These are phyloP conservation scores for Ectemnius cavifrons DNA, from an alignment of 2,888 invertebrate species.

Conservation along the genomic window DNA sequence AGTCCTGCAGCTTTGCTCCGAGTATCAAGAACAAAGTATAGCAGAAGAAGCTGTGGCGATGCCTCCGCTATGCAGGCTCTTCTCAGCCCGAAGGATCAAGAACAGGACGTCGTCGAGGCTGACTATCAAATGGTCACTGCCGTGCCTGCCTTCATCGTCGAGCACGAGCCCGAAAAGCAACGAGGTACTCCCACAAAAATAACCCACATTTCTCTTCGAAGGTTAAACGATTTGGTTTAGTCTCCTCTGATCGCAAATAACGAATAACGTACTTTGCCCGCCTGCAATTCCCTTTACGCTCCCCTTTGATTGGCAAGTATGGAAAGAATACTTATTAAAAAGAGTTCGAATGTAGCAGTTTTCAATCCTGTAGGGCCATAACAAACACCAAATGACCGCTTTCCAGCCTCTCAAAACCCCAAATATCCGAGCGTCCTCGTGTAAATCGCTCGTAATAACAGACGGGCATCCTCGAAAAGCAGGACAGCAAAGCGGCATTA, in stretches of 20 bases:
- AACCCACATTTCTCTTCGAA: neutral
- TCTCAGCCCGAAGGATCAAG: slow-evolving; percentile 54
- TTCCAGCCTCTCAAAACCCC: no score
- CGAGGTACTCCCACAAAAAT: slow-evolving; percentile 76
- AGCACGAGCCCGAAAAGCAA: slow-evolving; percentile 82
- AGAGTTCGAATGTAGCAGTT: no score
- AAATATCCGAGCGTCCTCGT: neutral
- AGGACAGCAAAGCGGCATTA: slow-evolving; percentile 7
- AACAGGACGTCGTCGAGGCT: slow-evolving; percentile 66
- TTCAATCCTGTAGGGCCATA: no score
- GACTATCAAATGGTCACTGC: slow-evolving; percentile 88
- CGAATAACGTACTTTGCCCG: no score
- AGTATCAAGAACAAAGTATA: slow-evolving; percentile 68
- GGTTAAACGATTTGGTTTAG: neutral
- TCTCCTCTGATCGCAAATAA: no score
- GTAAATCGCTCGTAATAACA: slow-evolving; percentile 6
- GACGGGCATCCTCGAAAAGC: slow-evolving; percentile 5
- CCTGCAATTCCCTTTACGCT: no score
- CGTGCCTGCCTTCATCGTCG: slow-evolving; percentile 87
- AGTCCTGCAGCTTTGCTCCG: slow-evolving; percentile 51
- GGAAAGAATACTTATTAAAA: no score
- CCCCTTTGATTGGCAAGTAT: no score
- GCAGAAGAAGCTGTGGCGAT: slow-evolving; percentile 72
- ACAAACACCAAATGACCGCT: no score
- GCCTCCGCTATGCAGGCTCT: slow-evolving; percentile 66